A percentile compares a stretch with the other conserved stretches of the same genome.
phyloP scores from a whole-genome alignment of 2,797 vertebrate species.

The Neomorphus geoffroyi region DNA sequence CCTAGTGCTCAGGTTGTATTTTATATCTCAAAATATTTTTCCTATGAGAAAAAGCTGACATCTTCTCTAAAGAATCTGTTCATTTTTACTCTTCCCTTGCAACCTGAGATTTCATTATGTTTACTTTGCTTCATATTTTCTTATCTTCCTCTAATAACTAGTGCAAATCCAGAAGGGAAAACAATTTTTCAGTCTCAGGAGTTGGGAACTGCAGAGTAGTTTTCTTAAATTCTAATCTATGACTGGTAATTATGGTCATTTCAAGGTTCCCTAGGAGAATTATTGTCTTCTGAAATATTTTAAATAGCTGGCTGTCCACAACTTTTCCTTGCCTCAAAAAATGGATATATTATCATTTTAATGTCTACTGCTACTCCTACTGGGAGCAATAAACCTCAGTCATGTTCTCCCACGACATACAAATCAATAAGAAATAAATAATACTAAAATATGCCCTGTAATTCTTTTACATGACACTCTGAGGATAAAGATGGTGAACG shows the following conservation, averaged over 20 bases:
- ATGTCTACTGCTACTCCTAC: conserved; percentile 31
- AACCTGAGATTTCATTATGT: conserved; percentile 34
- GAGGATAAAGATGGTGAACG: neutral
- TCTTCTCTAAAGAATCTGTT: conserved; percentile 29
- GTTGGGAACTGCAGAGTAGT: neutral
- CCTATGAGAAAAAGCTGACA: conserved; percentile 47
- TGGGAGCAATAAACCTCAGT: conserved; percentile 40
- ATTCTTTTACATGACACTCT: neutral
- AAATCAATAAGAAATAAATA: conserved; percentile 36
- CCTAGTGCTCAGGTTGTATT: conserved; percentile 4
- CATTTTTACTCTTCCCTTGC: conserved; percentile 4
- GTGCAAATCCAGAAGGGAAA: conserved; percentile 19
- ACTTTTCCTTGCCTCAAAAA: conserved; percentile 49
- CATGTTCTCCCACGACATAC: neutral
- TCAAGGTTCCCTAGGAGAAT: conserved; percentile 51
- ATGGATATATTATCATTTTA: conserved; percentile 56
- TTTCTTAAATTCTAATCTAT: conserved; percentile 48
- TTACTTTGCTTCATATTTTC: conserved; percentile 44
- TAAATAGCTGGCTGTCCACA: conserved; percentile 62
- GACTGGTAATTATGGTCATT: conserved; percentile 10
- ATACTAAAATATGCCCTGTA: neutral
- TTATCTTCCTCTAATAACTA: conserved; percentile 19
- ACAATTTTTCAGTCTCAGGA: conserved; percentile 23
- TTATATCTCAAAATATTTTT: conserved; percentile 14
- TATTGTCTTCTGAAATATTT: conserved; percentile 64